Base-by-base conservation (phyloP, 2,888 invertebrate species). In the Plebejus anna region DNA sequence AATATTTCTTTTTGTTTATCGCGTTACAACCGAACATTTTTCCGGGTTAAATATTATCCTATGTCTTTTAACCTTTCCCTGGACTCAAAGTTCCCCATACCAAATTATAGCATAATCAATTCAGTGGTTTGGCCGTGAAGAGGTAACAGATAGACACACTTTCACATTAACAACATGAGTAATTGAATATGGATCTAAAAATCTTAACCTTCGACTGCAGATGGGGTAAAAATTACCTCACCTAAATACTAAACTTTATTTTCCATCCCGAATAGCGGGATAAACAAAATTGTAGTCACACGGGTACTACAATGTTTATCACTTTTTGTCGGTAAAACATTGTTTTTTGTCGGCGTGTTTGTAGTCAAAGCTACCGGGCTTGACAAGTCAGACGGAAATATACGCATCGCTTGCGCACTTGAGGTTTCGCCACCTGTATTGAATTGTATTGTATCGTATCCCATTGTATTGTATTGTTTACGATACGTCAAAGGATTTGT, bases 391-490 rank as follows among this genome's bases (percentile, higher is more conserved):
- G 85, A 87, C 84, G 88, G 87, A 90, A 88, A 84, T 83, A 80
- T 84, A 83, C 88, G 86, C 87, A 83, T 87, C 86, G 85, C 82
- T 88, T 86, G 88, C 85, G 84, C 92, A 94, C 92, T 94, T 93
- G 88, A 91, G 86, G 84, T 86, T 86, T 90, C 86, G 86, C 89
- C 92, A 93, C 92, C 90, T 92, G 89, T 82, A 83, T 88, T 88
- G 89, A 91, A 91, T 88, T 84, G 84, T 84, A 82, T 81, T 71
- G 75, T 81, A 83, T 84, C 85, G 82, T 87, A 80, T 84, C 85
- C 82, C 87, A 80, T 82, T 82, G 77, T 83, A 83, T 86, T 84
- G 88, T 88, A 90, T 87, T 87, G 89, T 90, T 89, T 86, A 83
- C 80, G 76, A 81, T 71, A 81, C 83, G 82, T 83, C 82, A 83